Percentiles rank a stretch among this genome's conserved stretches.
Evolutionary conservation across 2,113 vertebrate species (phyloP).

Genomic region (Myodes glareolus): DNA sequence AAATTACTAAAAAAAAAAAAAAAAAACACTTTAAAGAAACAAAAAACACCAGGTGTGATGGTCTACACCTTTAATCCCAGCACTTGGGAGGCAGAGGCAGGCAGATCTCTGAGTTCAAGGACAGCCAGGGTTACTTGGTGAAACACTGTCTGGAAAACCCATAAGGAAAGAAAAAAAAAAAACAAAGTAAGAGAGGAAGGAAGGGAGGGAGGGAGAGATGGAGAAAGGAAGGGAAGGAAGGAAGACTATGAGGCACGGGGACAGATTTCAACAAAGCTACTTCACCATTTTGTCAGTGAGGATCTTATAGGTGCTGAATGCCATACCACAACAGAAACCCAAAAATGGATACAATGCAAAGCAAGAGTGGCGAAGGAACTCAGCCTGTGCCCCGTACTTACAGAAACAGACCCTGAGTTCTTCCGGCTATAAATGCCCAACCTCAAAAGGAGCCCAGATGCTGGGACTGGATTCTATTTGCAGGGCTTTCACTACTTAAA

Average conservation of each 20-base stretch:
- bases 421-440: conserved; percentile 34
- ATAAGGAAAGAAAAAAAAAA: too few species aligned
- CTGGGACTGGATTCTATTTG: conserved; percentile 52
- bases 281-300: neutral
- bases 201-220: accelerated
- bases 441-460: conserved; percentile 53
- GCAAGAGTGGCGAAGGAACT: neutral
- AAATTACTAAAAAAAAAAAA: conserved; percentile 16
- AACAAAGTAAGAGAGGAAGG: too few species aligned
- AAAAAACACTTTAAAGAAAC: conserved; percentile 36
- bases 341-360: neutral
- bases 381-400: neutral
- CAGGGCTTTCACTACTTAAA: conserved; percentile 53
- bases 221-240: accelerated
- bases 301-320: neutral
- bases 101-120: neutral
- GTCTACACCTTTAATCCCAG: neutral
- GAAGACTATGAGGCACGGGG: neutral
- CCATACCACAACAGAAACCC: neutral
- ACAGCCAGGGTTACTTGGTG: neutral
- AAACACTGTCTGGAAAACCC: neutral
- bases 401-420: conserved; percentile 64
- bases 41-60: neutral
- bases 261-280: neutral
- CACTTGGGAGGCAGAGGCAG: neutral